Evolutionary conservation across 2,113 vertebrate genomes (phyloP), one percentile per base, ranked within the genome.

Genomic region (Salvelinus namaycush): DNA sequence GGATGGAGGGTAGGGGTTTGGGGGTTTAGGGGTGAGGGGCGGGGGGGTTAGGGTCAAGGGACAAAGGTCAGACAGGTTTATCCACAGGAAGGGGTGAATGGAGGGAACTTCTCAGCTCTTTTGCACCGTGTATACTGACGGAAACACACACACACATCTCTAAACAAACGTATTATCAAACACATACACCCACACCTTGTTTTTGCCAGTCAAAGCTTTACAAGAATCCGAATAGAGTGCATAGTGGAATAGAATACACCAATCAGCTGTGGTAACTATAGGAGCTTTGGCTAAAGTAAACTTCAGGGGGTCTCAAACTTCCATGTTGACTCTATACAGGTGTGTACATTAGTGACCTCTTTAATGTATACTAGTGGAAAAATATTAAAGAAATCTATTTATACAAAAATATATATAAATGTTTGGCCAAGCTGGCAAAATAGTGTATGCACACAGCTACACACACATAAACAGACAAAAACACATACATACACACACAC

Each of bases 21-120:
- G 68, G 74, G 72, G 59, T 14, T 78, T 54, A 13, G n/a, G 49
- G 70, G 26, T 26, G 2, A 73, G 74, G 76, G 70, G 81, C 66
- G 67, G 64, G 68, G 75, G 72, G 68, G 22, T 78, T 48, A 16
- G 68, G 14, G 76, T 70, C 73, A 54, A 67, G 79, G 74, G 77
- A 51, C 81, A 22, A 79, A 72, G 49, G 26, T 39, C 62, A 26
- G 49, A 76, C 72, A 70, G 62, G 54, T 71, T 79, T 79, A 90
- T 94, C 93, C 93, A 92, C 93, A 91, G 92, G 93, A 90, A 86
- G 86, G 91, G 79, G 89, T 78, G 90, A 92, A 80, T 85, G 79
- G 92, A 92, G 89, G 86, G 92, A 91, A 89, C 93, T 91, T 94
- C 92, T 94, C 91, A 93, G 92, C 87, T 90, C 90, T 84, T 93